Conservation (phyloP, 2,888 invertebrate species). For the Xanthostigma xanthostigma region DNA sequence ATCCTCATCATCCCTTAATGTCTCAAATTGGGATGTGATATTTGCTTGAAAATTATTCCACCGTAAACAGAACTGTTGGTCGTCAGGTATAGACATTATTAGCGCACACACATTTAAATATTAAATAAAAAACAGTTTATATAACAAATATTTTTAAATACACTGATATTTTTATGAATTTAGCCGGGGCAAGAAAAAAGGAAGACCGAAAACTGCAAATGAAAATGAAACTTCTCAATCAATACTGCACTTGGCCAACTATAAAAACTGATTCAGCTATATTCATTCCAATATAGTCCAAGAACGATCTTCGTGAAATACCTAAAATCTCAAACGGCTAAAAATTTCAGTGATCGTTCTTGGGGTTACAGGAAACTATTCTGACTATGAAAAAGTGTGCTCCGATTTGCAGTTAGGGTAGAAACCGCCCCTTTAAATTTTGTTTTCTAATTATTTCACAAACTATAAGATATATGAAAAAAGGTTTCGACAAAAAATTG, state of each 20-base stretch:
- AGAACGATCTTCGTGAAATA: no score
- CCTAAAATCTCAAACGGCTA: no score
- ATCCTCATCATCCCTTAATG: conserved; percentile 70
- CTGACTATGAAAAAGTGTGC: no score
- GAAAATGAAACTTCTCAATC: conserved; percentile 2
- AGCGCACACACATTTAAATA: neutral
- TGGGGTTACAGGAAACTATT: no score
- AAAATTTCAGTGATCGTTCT: no score
- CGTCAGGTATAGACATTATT: conserved; percentile 36
- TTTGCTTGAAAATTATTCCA: conserved; percentile 85
- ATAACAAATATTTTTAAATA: no score
- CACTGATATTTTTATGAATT: neutral
- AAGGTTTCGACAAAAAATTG: no score
- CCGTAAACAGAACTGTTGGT: conserved; percentile 78
- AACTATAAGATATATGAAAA: no score
- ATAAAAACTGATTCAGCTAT: neutral
- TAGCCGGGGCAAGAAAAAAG: neutral
- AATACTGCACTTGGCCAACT: conserved; percentile 4
- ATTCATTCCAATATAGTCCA: no score
- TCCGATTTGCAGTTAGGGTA: no score
- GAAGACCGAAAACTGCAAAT: conserved; percentile 1
- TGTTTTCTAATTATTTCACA: no score
- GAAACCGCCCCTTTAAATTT: no score
- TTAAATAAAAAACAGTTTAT: neutral
- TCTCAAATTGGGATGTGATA: conserved; percentile 74